Evolutionary conservation across 2,797 vertebrate species (phyloP).

Genomic region (Pagetopsis macropterus): DNA sequence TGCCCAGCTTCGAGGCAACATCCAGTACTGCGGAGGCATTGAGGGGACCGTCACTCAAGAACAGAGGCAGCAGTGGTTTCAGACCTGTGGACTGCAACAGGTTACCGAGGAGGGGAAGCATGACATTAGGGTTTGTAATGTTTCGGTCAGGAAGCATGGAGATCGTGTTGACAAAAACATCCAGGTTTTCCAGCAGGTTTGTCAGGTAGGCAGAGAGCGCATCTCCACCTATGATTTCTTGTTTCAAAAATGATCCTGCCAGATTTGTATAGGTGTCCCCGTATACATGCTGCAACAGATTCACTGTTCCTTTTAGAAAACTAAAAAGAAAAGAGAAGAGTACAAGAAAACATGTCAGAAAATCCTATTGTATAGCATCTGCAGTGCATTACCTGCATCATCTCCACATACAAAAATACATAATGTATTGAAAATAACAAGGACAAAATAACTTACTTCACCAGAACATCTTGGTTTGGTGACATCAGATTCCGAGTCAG

Average conservation of each 20-base stretch:
- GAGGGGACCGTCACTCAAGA: conserved; percentile 34
- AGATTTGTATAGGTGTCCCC: conserved; percentile 37
- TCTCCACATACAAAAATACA: neutral
- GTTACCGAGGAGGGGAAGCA: conserved; percentile 48
- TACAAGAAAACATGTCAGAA: neutral
- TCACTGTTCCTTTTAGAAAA: conserved; percentile 74
- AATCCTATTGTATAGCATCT: neutral
- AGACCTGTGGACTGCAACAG: conserved; percentile 71
- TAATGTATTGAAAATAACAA: neutral
- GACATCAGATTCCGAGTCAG: conserved; percentile 58
- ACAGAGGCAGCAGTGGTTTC: conserved; percentile 64
- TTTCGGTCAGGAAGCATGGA: conserved; percentile 50
- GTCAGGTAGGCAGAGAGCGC: conserved; percentile 59
- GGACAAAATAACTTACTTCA: conserved; percentile 73
- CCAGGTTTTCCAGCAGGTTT: conserved; percentile 61
- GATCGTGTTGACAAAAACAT: conserved; percentile 60
- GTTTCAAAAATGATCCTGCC: conserved; percentile 32
- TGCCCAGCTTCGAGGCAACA: conserved; percentile 55
- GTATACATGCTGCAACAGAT: conserved; percentile 72
- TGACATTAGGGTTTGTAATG: conserved; percentile 51
- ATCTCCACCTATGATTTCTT: conserved; percentile 52
- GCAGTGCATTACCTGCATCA: neutral
- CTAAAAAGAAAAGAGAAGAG: conserved; percentile 63
- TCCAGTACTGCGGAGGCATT: conserved; percentile 63
- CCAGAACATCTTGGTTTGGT: conserved; percentile 52